Percentiles rank a stretch among this genome's conserved stretches.
Evolutionary conservation across 2,888 invertebrate species (phyloP).

Genomic region (Dolichomitus sp.): DNA sequence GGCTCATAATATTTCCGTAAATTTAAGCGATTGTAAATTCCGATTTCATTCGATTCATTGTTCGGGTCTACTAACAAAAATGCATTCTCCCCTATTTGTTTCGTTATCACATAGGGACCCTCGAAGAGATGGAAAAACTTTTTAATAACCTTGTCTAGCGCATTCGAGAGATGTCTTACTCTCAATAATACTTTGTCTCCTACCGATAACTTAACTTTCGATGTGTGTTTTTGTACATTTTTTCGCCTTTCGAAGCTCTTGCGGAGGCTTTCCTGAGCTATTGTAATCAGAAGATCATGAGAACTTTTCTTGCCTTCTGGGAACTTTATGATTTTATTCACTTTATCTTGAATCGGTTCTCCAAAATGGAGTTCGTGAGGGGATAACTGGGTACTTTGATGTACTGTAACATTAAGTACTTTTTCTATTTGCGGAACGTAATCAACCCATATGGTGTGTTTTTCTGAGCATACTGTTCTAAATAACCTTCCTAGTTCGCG

Average conservation of each 20-base stretch:
- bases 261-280: not conserved
- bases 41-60: no score
- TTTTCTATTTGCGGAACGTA: conserved; percentile 4
- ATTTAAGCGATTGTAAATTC: no score
- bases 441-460: conserved; percentile 12
- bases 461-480: conserved; percentile 19
- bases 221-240: not conserved
- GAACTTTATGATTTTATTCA: conserved; percentile 7
- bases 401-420: conserved; percentile 9
- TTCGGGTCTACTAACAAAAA: no score
- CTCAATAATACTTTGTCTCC: conserved; percentile 12
- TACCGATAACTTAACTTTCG: not conserved
- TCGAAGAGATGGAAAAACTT: conserved; percentile 31
- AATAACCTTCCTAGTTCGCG: conserved; percentile 28
- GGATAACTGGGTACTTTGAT: not conserved
- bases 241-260: conserved; percentile 9
- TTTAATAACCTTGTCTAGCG: not conserved
- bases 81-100: no score
- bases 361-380: conserved; percentile 23
- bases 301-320: not conserved
- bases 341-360: not conserved
- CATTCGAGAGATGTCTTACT: conserved; percentile 12
- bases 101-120: no score
- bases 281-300: not conserved
- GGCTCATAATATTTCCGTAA: no score